Evolutionary conservation across 1,140 invertebrate species (phyloP), one percentile per base, ranked within the genome.

Genomic region (Kradibia gibbosae): DNA sequence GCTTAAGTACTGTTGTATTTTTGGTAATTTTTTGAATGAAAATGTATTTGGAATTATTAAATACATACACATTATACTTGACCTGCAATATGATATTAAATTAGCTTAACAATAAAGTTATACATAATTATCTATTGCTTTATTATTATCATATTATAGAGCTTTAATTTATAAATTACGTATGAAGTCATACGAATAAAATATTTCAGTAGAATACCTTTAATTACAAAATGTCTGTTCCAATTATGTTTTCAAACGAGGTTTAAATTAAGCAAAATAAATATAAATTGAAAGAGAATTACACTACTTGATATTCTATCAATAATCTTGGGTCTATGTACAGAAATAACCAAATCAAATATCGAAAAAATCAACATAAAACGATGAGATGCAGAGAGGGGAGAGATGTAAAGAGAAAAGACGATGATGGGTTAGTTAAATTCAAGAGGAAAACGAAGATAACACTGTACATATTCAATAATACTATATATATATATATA

Each of bases 311-410:
- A 65, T 36, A 36, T n/a, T 39, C 20, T 5, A n/a, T 28, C 28
- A 67, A 67, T 39, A 15, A 67, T 39, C 20, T 67, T 67, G 28
- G 36, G n/a, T n/a, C 25, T n/a, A 13, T 36, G 3, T 75, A 42
- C 22, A 25, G 34, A 60, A 57, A 60, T 57, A 39, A 81, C 60
- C 73, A 84, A 65, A 42, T 78, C 25, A 60, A 74, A 75, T 71
- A 48, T 83, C 80, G 83, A 80, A 82, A 83, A 84, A 85, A 74
- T 74, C 31, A 50, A 74, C 25, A 74, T 22, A 22, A 55, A 74
- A 34, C 31, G 15, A 48, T 5, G 45, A 17, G 10, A 34, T 4
- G 11, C 13, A 67, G 8, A 70, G 39, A 55, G 8, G 39, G 10
- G 48, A 78, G n/a, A 39, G 20, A 3, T 45, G 36, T 36, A 79